These are phyloP conservation scores for Coracopsis vasa DNA, from an alignment of 2,113 vertebrate species.

Conservation along the genomic window DNA sequence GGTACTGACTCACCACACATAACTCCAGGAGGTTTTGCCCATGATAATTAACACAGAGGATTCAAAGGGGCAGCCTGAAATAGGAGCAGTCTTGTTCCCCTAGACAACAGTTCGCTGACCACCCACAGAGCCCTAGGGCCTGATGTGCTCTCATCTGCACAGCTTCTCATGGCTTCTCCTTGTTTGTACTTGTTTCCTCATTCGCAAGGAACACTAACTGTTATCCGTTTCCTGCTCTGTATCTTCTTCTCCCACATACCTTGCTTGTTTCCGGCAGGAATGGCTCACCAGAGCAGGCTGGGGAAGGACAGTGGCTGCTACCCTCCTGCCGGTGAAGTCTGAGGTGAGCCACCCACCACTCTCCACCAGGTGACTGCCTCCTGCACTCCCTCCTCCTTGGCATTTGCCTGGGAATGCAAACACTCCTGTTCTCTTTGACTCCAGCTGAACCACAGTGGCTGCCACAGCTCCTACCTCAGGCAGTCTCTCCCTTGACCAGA, in stretches of 20 bases:
- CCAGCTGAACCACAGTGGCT: neutral
- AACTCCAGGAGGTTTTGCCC: neutral
- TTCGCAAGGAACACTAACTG: fast-evolving
- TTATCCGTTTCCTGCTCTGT: fast-evolving
- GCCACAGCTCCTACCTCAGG: neutral
- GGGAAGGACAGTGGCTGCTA: neutral
- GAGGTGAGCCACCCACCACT: neutral
- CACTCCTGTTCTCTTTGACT: neutral
- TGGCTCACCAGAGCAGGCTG: neutral
- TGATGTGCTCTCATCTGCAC: fast-evolving
- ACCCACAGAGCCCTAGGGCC: neutral
- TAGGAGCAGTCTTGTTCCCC: neutral
- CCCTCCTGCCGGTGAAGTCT: fast-evolving
- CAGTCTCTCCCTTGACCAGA: fast-evolving
- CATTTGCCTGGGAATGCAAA: neutral
- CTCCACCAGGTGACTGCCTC: neutral
- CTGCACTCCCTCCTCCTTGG: neutral
- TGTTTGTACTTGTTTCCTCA: neutral
- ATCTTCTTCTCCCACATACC: neutral
- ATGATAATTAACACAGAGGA: neutral
- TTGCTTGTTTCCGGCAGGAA: neutral
- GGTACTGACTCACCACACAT: neutral
- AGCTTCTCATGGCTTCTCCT: neutral
- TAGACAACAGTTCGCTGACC: neutral
- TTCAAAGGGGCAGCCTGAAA: neutral